A percentile compares a stretch with the other conserved stretches of the same genome.
phyloP scores from a whole-genome alignment of 23 tunicate genomes.

The Halocynthia roretzi region DNA sequence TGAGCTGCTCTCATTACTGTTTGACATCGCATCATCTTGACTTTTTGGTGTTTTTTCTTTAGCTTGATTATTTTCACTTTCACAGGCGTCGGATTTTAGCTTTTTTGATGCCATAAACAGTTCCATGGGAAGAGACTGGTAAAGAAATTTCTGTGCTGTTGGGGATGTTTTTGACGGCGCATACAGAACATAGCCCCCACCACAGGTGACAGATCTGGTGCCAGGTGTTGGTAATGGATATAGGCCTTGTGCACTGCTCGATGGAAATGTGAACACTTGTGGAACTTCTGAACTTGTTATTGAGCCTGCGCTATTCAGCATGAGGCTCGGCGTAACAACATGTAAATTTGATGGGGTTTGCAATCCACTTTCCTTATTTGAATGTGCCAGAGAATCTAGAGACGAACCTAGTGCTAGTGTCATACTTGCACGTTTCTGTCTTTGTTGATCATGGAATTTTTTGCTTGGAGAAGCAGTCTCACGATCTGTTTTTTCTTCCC shows the following conservation, averaged over 20 bases:
- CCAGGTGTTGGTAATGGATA: neutral
- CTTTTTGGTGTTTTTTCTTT: too few species aligned
- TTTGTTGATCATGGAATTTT: neutral
- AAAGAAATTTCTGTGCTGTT: neutral
- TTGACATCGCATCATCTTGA: too few species aligned
- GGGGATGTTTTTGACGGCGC: slow-evolving; percentile 3
- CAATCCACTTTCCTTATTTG: slow-evolving; percentile 46
- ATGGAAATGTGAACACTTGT: slow-evolving; percentile 54
- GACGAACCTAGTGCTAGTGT: neutral
- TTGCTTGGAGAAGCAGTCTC: slow-evolving; percentile 5
- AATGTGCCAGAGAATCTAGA: slow-evolving; percentile 1
- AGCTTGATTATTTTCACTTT: too few species aligned
- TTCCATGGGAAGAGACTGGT: slow-evolving; percentile 4
- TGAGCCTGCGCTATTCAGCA: slow-evolving; percentile 5
- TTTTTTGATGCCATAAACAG: neutral
- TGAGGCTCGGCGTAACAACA: slow-evolving; percentile 58
- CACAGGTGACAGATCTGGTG: neutral
- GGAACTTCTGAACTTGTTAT: slow-evolving; percentile 34
- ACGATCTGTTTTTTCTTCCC: neutral
- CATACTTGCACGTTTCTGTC: slow-evolving; percentile 24
- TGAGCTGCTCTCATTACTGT: neutral
- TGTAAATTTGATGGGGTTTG: slow-evolving; percentile 71
- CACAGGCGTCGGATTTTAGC: neutral
- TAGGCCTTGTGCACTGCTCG: neutral
- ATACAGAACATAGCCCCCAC: neutral